These are phyloP conservation scores for Regulus satrapa DNA, from an alignment of 2,113 vertebrate species.

Conservation along the genomic window DNA sequence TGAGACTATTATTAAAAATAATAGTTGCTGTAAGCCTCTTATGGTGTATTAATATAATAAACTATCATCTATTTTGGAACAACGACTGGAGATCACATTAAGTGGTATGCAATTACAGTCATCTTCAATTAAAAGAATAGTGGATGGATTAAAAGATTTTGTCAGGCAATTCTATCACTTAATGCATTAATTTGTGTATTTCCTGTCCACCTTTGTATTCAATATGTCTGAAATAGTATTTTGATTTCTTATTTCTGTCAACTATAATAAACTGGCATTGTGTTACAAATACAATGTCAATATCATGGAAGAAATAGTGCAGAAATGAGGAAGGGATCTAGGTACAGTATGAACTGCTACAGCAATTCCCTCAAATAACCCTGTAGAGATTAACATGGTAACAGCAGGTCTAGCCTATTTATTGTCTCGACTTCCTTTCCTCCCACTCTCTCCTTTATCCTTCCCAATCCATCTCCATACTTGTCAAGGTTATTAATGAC, in stretches of 20 bases:
- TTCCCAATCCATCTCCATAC: constrained; percentile 26
- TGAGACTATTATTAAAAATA: neutral
- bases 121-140: constrained; percentile 27
- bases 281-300: neutral
- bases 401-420: constrained; percentile 46
- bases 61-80: constrained; percentile 5
- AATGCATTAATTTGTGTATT: neutral
- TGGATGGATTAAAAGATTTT: neutral
- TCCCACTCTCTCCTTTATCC: constrained; percentile 59
- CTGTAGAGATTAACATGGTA: constrained; percentile 38
- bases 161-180: neutral
- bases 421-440: constrained; percentile 30
- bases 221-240: neutral
- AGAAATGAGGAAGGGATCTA: neutral
- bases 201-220: neutral
- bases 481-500: constrained; percentile 38
- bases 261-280: neutral
- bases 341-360: neutral
- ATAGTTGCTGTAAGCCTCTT: constrained; percentile 19
- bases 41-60: neutral
- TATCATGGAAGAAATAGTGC: neutral
- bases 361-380: neutral
- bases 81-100: neutral
- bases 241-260: neutral
- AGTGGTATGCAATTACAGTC: neutral